These are phyloP conservation scores for Pempheris klunzingeri DNA, from an alignment of 2,797 vertebrate species.

Conservation along the genomic window DNA sequence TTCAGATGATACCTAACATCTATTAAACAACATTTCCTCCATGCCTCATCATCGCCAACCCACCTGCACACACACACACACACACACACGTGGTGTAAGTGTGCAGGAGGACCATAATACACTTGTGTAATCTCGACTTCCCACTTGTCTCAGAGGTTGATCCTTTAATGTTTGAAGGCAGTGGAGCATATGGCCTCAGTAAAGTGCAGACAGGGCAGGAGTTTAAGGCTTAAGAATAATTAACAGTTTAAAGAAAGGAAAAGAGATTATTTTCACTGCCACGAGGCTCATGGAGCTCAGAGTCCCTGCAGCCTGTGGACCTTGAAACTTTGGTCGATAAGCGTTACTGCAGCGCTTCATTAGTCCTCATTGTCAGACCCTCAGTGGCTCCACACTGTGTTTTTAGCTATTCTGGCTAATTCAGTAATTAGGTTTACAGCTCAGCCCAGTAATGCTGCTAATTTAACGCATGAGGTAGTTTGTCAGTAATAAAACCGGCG, in stretches of 20 bases:
- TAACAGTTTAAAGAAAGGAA: constrained; percentile 75
- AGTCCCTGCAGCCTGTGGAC: constrained; percentile 13
- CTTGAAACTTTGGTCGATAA: constrained; percentile 32
- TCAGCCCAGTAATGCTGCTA: constrained; percentile 19
- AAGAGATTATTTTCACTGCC: constrained; percentile 71
- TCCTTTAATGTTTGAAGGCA: constrained; percentile 69
- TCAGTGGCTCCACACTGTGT: background rate
- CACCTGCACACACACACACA: background rate
- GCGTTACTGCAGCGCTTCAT: constrained; percentile 44
- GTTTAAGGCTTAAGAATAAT: constrained; percentile 68
- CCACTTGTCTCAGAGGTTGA: constrained; percentile 55
- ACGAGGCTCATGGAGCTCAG: constrained; percentile 23
- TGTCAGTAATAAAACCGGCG: background rate
- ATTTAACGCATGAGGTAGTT: constrained; percentile 5
- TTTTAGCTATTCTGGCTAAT: constrained; percentile 26
- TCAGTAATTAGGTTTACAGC: constrained; percentile 42
- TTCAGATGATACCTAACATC: background rate
- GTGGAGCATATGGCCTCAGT: constrained; percentile 67
- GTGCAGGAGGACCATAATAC: constrained; percentile 22
- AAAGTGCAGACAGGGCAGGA: constrained; percentile 40
- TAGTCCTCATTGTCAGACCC: constrained; percentile 27
- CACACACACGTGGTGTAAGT: background rate
- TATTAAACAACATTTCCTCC: background rate
- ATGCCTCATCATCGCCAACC: background rate
- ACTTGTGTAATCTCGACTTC: constrained; percentile 42